Evolutionary conservation across 2,113 vertebrate genomes (phyloP), one percentile per base, ranked within the genome.

Genomic region (Vanacampus margaritifer): DNA sequence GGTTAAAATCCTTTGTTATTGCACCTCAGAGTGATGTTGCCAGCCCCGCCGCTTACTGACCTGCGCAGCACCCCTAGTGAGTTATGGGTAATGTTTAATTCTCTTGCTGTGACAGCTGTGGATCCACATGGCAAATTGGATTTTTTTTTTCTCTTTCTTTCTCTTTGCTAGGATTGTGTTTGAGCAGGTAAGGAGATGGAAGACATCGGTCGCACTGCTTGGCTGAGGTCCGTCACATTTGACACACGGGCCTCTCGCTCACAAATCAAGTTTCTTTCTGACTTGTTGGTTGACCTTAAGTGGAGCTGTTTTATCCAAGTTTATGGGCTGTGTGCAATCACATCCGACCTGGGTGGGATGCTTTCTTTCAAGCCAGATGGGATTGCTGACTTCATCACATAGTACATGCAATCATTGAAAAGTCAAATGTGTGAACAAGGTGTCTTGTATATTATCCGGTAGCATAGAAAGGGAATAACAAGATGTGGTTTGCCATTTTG

Each of bases 41-140:
- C 80, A 75, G 82, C 72, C 79, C 72, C 71, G 77, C 82, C 75
- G 62, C 82, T 63, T 73, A 16, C 73, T 88, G 88, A 89, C 87
- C 89, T 77, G 84, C 82, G 70, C 79, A 60, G 68, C 80, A 79
- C 69, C 79, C 79, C 76, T 77, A 65, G 80, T 87, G 88, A 88
- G 81, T 89, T 90, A 89, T 88, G 86, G 87, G 83, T 86, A 88
- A 88, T 86, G 84, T 89, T 89, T 87, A 86, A 90, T 89, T 90
- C 88, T 79, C 80, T 57, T 37, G 70, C 79, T 6, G 73, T 86
- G 88, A 89, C 89, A 89, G 89, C 83, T 84, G 85, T 65, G 78
- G 83, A 88, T 86, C 82, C 83, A 32, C 89, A 86, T 87, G 75
- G 84, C 76, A 89, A 86, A 89, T 89, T 89, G 81, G 83, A 88